A percentile compares a stretch with the other conserved stretches of the same genome.
These are phyloP conservation scores for Panthera tigris DNA, from an alignment of 2,113 vertebrate species.

Conservation along the genomic window DNA sequence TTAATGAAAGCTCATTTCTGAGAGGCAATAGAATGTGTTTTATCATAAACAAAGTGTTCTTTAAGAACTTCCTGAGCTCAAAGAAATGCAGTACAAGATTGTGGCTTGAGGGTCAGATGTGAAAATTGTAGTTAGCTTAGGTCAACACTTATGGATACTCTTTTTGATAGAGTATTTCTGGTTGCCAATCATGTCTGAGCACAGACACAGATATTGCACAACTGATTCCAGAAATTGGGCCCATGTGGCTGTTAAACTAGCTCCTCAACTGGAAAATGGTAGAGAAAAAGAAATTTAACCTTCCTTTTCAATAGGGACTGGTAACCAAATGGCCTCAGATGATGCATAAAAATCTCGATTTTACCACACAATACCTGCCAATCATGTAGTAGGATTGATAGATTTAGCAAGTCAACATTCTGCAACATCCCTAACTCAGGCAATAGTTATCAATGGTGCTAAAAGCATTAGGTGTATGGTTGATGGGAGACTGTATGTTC, in stretches of 20 bases:
- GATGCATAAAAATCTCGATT: not conserved
- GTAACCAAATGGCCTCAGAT: not conserved
- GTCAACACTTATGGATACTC: not conserved
- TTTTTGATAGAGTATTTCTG: not conserved
- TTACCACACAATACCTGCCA: not conserved
- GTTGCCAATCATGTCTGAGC: not conserved
- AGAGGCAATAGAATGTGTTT: not conserved
- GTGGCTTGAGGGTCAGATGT: not conserved
- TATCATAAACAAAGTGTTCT: not conserved
- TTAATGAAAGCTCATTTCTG: slow-evolving; percentile 15
- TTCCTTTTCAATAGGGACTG: not conserved
- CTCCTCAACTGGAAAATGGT: slow-evolving; percentile 9
- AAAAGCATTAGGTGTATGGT: not conserved
- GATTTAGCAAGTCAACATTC: not conserved
- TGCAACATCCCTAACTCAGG: not conserved
- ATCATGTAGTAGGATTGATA: not conserved
- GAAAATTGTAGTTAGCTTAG: not conserved
- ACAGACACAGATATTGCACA: not conserved
- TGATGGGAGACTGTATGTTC: not conserved
- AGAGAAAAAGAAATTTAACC: slow-evolving; percentile 18
- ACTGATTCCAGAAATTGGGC: not conserved
- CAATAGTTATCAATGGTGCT: not conserved
- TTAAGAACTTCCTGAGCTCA: not conserved
- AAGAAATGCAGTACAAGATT: not conserved
- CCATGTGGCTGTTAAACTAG: not conserved